Percentiles rank a stretch among this genome's conserved stretches.
Evolutionary conservation across 2,113 vertebrate genomes (phyloP).

Genomic region (Esox niger): DNA sequence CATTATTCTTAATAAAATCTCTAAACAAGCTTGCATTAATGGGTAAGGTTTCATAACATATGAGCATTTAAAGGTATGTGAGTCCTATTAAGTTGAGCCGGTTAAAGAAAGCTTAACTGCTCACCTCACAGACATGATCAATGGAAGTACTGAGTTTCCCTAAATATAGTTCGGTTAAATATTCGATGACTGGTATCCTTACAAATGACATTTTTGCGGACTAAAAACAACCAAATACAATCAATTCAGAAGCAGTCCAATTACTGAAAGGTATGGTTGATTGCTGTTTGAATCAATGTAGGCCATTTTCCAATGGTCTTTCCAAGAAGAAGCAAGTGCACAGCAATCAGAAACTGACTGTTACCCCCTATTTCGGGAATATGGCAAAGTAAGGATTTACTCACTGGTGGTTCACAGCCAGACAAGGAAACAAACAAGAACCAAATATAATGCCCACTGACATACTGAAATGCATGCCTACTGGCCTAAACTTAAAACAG

Average conservation of each 20-base stretch:
- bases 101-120: conserved; percentile 2
- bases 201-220: conserved; percentile 1
- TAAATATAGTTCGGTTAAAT: conserved; percentile 13
- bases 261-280: not conserved
- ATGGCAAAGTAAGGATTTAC: no score
- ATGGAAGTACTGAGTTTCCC: not conserved
- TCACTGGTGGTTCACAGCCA: no score
- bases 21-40: conserved; percentile 54
- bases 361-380: no score
- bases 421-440: no score
- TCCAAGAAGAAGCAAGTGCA: no score
- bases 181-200: conserved; percentile 21
- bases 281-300: not conserved
- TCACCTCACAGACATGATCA: not conserved
- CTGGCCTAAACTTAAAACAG: no score
- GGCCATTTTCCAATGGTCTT: no score
- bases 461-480: no score
- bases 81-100: conserved; percentile 38
- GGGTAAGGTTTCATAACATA: conserved; percentile 58
- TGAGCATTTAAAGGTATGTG: conserved; percentile 24
- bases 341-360: no score
- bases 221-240: not conserved
- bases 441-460: no score
- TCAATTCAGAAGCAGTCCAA: not conserved
- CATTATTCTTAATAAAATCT: conserved; percentile 56